Percentiles rank a stretch among this genome's conserved stretches.
phyloP scores from a whole-genome alignment of 2,797 vertebrate genomes.

The Sylvia borin region DNA sequence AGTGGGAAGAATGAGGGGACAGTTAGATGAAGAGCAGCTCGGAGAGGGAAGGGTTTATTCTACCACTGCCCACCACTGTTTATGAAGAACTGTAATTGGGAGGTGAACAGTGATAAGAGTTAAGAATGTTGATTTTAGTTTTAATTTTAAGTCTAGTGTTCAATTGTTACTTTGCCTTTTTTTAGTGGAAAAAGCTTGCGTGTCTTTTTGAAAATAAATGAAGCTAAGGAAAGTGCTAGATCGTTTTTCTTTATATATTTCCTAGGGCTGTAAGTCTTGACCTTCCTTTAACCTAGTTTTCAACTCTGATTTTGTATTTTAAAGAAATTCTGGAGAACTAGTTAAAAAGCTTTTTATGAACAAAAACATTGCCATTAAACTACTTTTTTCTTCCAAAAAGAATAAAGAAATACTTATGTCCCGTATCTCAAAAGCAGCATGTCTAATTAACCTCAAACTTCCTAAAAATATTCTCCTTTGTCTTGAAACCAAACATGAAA shows the following conservation, averaged over 20 bases:
- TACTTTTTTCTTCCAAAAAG: slow-evolving; percentile 8
- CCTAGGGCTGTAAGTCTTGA: neutral
- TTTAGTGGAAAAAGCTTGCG: neutral
- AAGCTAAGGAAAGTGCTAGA: neutral
- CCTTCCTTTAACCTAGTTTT: slow-evolving; percentile 14
- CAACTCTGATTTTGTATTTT: neutral
- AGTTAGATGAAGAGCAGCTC: neutral
- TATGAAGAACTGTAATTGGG: neutral
- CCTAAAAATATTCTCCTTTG: slow-evolving; percentile 68
- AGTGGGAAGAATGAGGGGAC: neutral
- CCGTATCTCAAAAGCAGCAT: slow-evolving; percentile 57
- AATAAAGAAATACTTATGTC: neutral
- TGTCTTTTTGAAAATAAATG: neutral
- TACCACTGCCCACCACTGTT: neutral
- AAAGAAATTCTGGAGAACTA: slow-evolving; percentile 24
- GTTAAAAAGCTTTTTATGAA: neutral
- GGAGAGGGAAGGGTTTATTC: neutral
- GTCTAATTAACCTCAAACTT: slow-evolving; percentile 67
- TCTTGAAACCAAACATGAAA: slow-evolving; percentile 66
- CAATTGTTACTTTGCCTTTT: neutral
- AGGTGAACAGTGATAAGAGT: neutral
- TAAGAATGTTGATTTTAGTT: slow-evolving; percentile 21
- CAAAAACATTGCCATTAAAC: slow-evolving; percentile 12
- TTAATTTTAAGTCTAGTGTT: neutral
- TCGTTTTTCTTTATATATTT: neutral